phyloP scores from a whole-genome alignment of 2,113 vertebrate species.

The Alexandromys fortis region DNA sequence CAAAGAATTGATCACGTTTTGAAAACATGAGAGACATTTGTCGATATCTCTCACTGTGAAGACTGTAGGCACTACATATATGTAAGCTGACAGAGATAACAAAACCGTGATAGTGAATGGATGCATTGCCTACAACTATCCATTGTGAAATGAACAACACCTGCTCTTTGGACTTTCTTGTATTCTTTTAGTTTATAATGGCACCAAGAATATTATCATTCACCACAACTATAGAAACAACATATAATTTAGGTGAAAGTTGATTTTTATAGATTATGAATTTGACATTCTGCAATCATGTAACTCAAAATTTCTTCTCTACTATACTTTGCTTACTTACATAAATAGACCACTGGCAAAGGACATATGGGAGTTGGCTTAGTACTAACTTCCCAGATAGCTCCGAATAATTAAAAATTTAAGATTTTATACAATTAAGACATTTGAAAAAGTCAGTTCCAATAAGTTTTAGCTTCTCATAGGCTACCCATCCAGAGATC shows the following conservation, averaged over 20 bases:
- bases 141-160: background rate
- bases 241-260: background rate
- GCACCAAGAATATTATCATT: background rate
- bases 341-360: background rate
- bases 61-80: accelerated
- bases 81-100: background rate
- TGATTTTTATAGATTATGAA: background rate
- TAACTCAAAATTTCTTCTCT: background rate
- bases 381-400: background rate
- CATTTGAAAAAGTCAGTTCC: background rate
- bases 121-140: background rate
- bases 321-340: background rate
- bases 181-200: background rate
- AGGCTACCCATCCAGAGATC: background rate
- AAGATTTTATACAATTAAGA: background rate
- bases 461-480: conserved; percentile 1
- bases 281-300: background rate
- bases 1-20: background rate
- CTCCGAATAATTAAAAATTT: background rate
- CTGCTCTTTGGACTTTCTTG: background rate
- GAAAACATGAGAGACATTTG: background rate
- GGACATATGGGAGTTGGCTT: background rate
- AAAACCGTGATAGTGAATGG: background rate
- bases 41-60: background rate
- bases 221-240: background rate